These are phyloP conservation scores for Heliornis fulica DNA, from an alignment of 2,113 vertebrate species.

Conservation along the genomic window DNA sequence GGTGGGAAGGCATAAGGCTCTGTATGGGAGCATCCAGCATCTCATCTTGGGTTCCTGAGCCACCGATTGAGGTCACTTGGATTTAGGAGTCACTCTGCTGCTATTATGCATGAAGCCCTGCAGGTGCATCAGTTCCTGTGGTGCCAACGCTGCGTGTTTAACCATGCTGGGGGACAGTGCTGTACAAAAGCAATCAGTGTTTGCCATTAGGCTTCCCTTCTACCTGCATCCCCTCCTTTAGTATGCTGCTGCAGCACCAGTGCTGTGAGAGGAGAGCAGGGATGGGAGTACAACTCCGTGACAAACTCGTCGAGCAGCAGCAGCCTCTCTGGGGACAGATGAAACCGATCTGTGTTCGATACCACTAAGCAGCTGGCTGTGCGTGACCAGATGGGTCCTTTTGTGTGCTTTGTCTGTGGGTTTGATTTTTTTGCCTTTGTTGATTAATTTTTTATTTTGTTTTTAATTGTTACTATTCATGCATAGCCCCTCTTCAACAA, in stretches of 20 bases:
- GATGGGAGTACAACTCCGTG: background rate
- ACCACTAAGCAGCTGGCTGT: background rate
- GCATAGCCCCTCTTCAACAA: background rate
- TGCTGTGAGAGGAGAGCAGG: fast-evolving
- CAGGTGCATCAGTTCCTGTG: background rate
- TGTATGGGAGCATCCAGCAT: background rate
- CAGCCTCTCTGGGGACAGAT: background rate
- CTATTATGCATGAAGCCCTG: background rate
- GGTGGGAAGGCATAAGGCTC: background rate
- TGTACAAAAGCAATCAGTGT: background rate
- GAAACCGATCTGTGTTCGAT: background rate
- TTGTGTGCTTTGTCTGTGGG: background rate
- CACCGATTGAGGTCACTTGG: background rate
- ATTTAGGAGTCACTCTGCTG: background rate
- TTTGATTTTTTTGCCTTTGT: background rate
- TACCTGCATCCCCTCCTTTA: background rate
- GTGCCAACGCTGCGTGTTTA: background rate
- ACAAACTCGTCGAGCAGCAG: background rate
- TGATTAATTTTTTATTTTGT: background rate
- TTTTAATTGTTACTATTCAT: background rate
- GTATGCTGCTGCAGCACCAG: background rate
- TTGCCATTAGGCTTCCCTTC: background rate
- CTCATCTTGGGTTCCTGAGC: background rate
- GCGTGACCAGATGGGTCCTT: background rate
- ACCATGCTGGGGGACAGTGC: background rate